Conservation (phyloP, 2,888 invertebrate species). For the Microctonus brassicae region DNA sequence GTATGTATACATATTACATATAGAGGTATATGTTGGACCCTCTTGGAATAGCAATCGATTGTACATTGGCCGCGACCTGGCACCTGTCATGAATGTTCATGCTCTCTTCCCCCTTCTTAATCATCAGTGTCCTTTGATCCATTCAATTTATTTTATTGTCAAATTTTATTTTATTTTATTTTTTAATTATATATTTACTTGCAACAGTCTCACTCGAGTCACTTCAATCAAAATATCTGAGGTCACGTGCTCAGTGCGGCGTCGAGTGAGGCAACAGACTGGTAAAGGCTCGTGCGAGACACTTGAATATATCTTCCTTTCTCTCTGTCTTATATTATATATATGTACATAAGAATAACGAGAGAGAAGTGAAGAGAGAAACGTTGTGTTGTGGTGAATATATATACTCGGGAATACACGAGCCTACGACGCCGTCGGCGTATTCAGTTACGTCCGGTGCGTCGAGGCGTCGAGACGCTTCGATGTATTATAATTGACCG, state of each 20-base stretch:
- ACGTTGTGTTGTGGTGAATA: conserved; percentile 19
- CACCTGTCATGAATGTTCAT: conserved; percentile 62
- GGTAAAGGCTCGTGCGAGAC: neutral
- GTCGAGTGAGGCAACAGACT: neutral
- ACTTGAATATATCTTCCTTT: neutral
- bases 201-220: conserved; percentile 39
- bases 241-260: conserved; percentile 42
- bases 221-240: conserved; percentile 45
- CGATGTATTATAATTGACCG: neutral
- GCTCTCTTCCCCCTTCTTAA: conserved; percentile 28
- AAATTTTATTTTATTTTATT: conserved; percentile 7
- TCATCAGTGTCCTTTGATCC: conserved; percentile 38
- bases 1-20: too few relatives aligned
- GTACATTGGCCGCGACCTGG: conserved; percentile 39
- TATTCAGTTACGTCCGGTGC: conserved; percentile 67
- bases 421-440: conserved; percentile 39
- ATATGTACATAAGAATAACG: neutral
- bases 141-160: conserved; percentile 40
- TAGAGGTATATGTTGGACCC: conserved; percentile 44
- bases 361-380: conserved; percentile 16
- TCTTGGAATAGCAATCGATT: conserved; percentile 62
- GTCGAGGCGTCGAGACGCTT: conserved; percentile 61
- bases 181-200: conserved; percentile 30
- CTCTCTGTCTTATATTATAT: neutral
- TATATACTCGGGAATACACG: conserved; percentile 13